These are phyloP conservation scores for Centropus unirufus DNA, from an alignment of 2,113 vertebrate species.

Conservation along the genomic window DNA sequence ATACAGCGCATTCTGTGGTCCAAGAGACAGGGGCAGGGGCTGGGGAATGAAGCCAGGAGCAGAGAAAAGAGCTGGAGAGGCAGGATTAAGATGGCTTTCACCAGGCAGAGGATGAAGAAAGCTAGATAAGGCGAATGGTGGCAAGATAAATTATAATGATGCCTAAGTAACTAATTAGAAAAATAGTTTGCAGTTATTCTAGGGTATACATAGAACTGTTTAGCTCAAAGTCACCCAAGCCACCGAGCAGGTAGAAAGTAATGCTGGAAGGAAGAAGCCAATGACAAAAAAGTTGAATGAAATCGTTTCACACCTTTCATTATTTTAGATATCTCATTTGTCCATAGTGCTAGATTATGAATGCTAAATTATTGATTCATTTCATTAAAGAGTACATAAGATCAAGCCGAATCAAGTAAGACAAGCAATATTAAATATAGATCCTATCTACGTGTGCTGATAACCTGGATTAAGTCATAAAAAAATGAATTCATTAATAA, in stretches of 20 bases:
- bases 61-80: not conserved
- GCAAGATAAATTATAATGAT: not conserved
- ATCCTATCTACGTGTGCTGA: fast-evolving
- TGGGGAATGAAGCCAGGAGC: not conserved
- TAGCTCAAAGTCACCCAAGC: not conserved
- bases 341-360: not conserved
- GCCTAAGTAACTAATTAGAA: not conserved
- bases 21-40: not conserved
- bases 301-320: fast-evolving
- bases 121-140: not conserved
- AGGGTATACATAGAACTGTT: not conserved
- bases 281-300: not conserved
- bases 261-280: not conserved
- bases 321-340: not conserved
- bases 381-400: not conserved
- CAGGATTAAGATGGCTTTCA: not conserved
- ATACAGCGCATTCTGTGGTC: not conserved
- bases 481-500: too few relatives aligned
- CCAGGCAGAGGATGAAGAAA: not conserved
- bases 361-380: not conserved
- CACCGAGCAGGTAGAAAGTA: not conserved
- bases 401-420: not conserved
- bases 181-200: not conserved
- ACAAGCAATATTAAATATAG: not conserved
- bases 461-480: not conserved